Percentiles rank a stretch among this genome's conserved stretches.
Conservation (phyloP, 2,797 vertebrate genomes). For the Pseudocheirus occidentalis region DNA sequence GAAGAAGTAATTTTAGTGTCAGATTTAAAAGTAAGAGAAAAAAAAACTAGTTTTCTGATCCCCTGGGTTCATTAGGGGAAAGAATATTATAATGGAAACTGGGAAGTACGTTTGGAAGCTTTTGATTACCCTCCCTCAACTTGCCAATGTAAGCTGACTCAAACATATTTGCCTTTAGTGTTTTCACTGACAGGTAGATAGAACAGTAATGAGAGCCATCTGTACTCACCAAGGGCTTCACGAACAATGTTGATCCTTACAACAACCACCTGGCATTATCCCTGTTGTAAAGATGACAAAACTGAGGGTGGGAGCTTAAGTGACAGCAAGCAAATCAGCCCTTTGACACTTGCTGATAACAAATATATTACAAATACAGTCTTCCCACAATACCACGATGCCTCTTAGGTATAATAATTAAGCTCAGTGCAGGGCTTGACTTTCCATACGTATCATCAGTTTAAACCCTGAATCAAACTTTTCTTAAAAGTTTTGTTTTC, state of each 20-base stretch:
- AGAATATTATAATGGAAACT: background rate
- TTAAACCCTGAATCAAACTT: background rate
- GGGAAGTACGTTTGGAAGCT: background rate
- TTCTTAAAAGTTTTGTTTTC: background rate
- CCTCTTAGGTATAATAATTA: background rate
- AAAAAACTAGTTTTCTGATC: background rate
- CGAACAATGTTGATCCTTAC: background rate
- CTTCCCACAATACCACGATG: background rate
- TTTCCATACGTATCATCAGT: background rate
- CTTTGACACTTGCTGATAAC: background rate
- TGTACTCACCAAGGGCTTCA: background rate
- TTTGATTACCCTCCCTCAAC: background rate
- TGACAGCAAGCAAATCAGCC: background rate
- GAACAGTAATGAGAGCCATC: background rate
- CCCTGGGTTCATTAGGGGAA: background rate
- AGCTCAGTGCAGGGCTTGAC: background rate
- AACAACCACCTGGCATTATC: background rate
- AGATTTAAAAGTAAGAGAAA: background rate
- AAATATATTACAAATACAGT: background rate
- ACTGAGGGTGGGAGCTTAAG: background rate
- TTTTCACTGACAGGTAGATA: background rate
- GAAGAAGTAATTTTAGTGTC: background rate
- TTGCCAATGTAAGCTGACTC: background rate
- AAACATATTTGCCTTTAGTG: background rate
- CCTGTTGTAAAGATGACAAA: background rate